phyloP scores from a whole-genome alignment of 2,888 invertebrate species.

The Lepidochrysops patricia region DNA sequence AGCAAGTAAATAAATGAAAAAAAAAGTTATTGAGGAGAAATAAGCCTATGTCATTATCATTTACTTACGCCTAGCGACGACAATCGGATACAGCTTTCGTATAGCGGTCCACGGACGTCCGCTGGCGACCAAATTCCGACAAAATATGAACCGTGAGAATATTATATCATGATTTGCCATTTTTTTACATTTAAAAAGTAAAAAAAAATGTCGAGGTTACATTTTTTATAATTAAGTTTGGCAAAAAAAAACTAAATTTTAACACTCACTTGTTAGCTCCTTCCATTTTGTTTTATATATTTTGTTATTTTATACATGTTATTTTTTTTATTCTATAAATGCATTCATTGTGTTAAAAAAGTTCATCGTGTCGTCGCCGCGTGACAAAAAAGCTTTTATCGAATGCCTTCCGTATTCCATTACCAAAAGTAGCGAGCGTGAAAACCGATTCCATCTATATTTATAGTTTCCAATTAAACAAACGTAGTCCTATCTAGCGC shows the following conservation, averaged over 20 bases:
- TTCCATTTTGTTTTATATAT: neutral
- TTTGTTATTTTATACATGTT: neutral
- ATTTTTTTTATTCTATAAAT: neutral
- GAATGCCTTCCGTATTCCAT: neutral
- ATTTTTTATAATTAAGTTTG: neutral
- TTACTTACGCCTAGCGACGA: constrained; percentile 4
- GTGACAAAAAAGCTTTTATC: neutral
- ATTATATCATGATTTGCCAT: neutral
- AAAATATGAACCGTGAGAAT: constrained; percentile 11
- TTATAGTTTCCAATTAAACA: constrained; percentile 34
- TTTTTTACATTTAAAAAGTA: too few species aligned
- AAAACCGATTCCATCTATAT: constrained; percentile 29
- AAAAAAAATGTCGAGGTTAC: too few species aligned
- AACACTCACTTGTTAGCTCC: neutral
- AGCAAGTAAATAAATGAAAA: neutral
- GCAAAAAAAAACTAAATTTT: neutral
- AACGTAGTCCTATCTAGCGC: constrained; percentile 31
- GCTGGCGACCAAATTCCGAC: neutral
- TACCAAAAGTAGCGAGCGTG: constrained; percentile 20
- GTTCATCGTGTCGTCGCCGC: neutral
- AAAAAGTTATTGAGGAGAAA: neutral
- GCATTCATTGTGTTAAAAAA: neutral
- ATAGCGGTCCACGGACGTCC: constrained; percentile 10
- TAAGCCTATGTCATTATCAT: neutral
- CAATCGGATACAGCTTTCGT: constrained; percentile 5